phyloP scores from a whole-genome alignment of 2,113 vertebrate species.

The Lepisosteus osseus region DNA sequence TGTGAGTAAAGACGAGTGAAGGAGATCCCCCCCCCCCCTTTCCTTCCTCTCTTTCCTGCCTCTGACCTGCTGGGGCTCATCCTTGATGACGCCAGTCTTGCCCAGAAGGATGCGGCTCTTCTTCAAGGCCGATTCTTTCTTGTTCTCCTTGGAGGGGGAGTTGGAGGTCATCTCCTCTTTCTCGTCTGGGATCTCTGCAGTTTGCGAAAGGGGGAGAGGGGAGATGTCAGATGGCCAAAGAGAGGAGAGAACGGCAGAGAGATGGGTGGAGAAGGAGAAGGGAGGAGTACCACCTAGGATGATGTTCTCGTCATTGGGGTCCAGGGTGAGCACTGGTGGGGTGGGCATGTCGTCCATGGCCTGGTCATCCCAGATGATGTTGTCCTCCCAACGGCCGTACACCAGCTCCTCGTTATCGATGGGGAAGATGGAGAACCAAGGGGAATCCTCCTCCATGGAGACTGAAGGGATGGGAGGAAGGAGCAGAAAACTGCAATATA shows the following conservation, averaged over 20 bases:
- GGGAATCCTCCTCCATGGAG: slow-evolving; percentile 82
- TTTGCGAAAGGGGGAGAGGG: slow-evolving; percentile 19
- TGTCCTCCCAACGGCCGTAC: slow-evolving; percentile 96
- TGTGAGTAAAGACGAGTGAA: neutral
- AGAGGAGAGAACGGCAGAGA: neutral
- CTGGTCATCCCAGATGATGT: slow-evolving; percentile 98
- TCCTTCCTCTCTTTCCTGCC: no score
- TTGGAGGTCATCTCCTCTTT: slow-evolving; percentile 89
- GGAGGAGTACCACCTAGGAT: slow-evolving; percentile 77
- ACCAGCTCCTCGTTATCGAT: slow-evolving; percentile 96
- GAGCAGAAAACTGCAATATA: neutral
- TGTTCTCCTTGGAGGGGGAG: slow-evolving; percentile 94
- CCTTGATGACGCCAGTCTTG: slow-evolving; percentile 96
- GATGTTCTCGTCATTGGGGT: slow-evolving; percentile 97
- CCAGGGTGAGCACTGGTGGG: slow-evolving; percentile 88
- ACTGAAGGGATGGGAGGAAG: slow-evolving; percentile 46
- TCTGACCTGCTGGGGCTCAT: slow-evolving; percentile 91
- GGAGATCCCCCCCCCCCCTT: neutral
- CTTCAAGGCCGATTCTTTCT: slow-evolving; percentile 93
- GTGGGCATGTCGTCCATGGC: slow-evolving; percentile 81
- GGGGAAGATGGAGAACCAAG: slow-evolving; percentile 96
- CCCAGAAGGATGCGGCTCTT: slow-evolving; percentile 94
- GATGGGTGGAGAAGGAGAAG: neutral
- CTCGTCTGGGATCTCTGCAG: slow-evolving; percentile 91
- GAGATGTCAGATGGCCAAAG: neutral